Conservation (phyloP, 1,140 invertebrate species). For the Ceratina calcarata region DNA sequence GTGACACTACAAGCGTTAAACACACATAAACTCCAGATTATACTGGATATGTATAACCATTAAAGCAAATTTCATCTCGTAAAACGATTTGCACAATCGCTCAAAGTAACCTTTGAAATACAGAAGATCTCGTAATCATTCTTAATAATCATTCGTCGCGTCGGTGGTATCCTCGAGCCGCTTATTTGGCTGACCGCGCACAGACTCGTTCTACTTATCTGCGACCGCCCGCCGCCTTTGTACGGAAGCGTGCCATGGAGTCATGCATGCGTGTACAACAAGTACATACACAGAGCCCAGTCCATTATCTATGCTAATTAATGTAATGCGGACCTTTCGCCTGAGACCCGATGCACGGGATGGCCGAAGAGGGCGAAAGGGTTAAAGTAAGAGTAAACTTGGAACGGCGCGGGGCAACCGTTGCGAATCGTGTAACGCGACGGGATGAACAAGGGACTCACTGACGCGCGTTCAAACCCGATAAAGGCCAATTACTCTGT, state of each 20-base stretch:
- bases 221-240: neutral
- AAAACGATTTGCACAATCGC: too few species aligned
- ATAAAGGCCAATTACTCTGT: slow-evolving; percentile 58
- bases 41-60: too few species aligned
- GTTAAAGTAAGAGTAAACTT: slow-evolving; percentile 44
- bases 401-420: slow-evolving; percentile 5
- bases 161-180: neutral
- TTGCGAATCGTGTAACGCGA: neutral
- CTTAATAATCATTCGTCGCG: neutral
- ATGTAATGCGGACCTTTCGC: slow-evolving; percentile 38
- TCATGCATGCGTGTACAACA: slow-evolving; percentile 12
- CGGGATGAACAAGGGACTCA: slow-evolving; percentile 23
- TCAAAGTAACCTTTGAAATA: neutral
- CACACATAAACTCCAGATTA: too few species aligned
- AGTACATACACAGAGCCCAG: neutral
- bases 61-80: too few species aligned
- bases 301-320: slow-evolving; percentile 62
- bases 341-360: neutral
- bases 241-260: slow-evolving; percentile 37
- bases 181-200: slow-evolving; percentile 50
- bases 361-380: slow-evolving; percentile 27
- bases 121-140: slow-evolving; percentile 6
- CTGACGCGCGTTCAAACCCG: slow-evolving; percentile 42
- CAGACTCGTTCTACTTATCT: slow-evolving; percentile 54
- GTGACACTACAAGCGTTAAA: neutral